These are phyloP conservation scores for Erythrocercus mccallii DNA, from an alignment of 2,113 vertebrate genomes.

Conservation along the genomic window DNA sequence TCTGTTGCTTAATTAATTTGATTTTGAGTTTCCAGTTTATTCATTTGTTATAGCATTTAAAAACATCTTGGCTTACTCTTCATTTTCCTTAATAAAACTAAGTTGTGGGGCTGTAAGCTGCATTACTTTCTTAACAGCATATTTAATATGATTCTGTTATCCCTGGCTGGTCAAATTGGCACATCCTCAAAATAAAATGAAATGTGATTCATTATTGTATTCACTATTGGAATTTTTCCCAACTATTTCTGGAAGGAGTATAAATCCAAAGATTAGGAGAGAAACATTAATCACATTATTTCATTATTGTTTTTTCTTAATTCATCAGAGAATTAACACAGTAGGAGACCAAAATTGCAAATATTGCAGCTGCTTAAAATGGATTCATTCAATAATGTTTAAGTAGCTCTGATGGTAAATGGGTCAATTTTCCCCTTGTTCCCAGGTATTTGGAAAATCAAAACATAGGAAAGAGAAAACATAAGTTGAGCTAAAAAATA, in stretches of 20 bases:
- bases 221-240: not conserved
- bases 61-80: not conserved
- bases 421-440: not conserved
- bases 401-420: not conserved
- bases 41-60: not conserved
- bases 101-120: not conserved
- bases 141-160: not conserved
- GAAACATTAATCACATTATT: not conserved
- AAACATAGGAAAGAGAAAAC: not conserved
- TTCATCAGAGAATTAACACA: not conserved
- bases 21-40: not conserved
- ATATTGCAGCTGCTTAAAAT: not conserved
- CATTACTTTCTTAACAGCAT: not conserved
- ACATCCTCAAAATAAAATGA: not conserved
- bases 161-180: not conserved
- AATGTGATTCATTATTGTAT: not conserved
- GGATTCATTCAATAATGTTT: not conserved
- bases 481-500: not conserved
- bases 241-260: not conserved
- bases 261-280: not conserved
- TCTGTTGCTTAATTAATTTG: not conserved
- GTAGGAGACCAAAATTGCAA: not conserved
- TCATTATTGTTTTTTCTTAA: slow-evolving; percentile 12
- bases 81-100: not conserved
- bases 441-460: not conserved